A percentile compares a stretch with the other conserved stretches of the same genome.
phyloP scores from a whole-genome alignment of 2,113 vertebrate species.

The Sialia sialis region DNA sequence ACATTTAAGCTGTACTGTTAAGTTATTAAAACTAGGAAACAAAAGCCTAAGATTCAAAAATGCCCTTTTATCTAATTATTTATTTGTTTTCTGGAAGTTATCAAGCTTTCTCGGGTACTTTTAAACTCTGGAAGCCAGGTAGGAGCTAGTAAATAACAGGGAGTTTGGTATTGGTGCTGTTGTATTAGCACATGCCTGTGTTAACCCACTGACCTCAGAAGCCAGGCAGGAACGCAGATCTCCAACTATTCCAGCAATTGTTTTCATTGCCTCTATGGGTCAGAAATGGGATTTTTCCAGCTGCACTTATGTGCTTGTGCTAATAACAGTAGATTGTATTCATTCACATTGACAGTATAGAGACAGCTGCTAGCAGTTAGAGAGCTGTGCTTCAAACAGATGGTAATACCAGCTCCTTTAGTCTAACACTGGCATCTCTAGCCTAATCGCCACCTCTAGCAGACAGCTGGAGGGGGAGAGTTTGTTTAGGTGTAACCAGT shows the following conservation, averaged over 20 bases:
- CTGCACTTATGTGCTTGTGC: not conserved
- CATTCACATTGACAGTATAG: not conserved
- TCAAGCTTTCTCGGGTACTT: not conserved
- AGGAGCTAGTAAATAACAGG: not conserved
- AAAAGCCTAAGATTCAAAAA: not conserved
- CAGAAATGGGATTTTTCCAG: not conserved
- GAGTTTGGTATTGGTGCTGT: not conserved
- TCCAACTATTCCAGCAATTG: not conserved
- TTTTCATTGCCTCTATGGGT: not conserved
- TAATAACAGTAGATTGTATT: not conserved
- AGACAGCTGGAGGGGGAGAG: not conserved
- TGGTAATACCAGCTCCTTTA: not conserved
- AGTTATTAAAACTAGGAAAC: not conserved
- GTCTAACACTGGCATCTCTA: not conserved
- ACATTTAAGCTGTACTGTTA: not conserved
- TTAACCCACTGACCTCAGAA: not conserved
- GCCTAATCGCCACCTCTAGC: not conserved
- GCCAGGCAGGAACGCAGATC: not conserved
- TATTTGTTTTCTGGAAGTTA: not conserved
- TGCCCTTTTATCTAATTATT: not conserved
- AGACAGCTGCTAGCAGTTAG: not conserved
- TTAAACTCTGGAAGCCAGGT: not conserved
- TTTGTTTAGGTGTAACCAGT: not conserved
- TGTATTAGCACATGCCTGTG: not conserved
- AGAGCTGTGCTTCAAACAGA: not conserved